Conservation (phyloP, 2,113 vertebrate species). For the Octodon degus region DNA sequence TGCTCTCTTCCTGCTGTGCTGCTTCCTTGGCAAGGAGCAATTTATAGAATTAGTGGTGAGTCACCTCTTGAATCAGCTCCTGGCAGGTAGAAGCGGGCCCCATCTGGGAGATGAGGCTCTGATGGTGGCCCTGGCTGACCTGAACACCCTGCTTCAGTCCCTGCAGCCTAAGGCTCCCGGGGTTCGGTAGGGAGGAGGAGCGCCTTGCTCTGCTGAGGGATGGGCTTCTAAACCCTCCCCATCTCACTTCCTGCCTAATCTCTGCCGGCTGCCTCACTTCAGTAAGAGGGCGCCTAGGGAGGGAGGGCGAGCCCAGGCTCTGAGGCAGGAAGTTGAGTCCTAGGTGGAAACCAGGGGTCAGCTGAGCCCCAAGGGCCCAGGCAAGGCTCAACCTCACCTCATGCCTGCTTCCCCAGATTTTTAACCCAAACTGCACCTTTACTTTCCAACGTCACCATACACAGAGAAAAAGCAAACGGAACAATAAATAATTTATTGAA, state of each 20-base stretch:
- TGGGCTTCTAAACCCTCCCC: not conserved
- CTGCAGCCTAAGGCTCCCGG: not conserved
- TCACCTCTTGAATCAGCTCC: not conserved
- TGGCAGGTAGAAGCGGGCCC: not conserved
- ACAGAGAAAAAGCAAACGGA: not conserved
- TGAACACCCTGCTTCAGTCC: not conserved
- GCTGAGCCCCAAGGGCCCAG: not conserved
- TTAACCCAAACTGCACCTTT: not conserved
- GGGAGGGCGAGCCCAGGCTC: not conserved
- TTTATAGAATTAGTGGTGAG: not conserved
- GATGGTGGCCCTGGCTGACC: not conserved
- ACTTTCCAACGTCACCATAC: not conserved
- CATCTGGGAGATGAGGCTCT: not conserved
- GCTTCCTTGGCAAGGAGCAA: not conserved
- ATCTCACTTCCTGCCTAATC: not conserved
- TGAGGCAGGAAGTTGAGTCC: too few relatives aligned
- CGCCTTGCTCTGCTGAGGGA: not conserved
- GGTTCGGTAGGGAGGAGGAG: not conserved
- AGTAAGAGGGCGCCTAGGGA: not conserved
- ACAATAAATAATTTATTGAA: slow-evolving; percentile 81
- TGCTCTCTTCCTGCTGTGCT: not conserved
- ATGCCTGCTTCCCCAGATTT: not conserved
- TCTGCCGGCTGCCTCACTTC: not conserved
- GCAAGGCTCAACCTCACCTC: not conserved
- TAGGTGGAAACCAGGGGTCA: not conserved